A percentile compares a stretch with the other conserved stretches of the same genome.
These are phyloP conservation scores for Rhagonycha fulva DNA, from an alignment of 2,888 invertebrate genomes.

Conservation along the genomic window DNA sequence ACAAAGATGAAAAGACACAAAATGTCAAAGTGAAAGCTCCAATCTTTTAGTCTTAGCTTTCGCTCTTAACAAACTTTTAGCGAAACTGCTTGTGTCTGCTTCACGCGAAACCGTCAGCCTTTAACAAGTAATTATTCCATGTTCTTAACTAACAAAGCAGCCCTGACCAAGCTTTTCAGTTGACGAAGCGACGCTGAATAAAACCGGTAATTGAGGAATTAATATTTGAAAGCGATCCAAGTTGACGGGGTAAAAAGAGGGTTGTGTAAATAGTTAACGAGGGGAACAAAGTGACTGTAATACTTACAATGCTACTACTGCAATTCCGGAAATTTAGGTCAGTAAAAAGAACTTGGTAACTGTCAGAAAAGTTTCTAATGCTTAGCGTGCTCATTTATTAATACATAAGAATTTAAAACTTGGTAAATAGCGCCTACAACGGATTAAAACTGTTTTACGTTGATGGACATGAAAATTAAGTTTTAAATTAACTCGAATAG, in stretches of 20 bases:
- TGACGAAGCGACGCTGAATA: slow-evolving; percentile 42
- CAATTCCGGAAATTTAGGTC: slow-evolving; percentile 27
- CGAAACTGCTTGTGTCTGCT: slow-evolving; percentile 16
- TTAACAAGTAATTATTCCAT: slow-evolving; percentile 30
- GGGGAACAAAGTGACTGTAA: slow-evolving; percentile 41
- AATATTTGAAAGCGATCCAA: slow-evolving; percentile 54
- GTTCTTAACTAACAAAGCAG: slow-evolving; percentile 29
- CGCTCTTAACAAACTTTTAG: slow-evolving; percentile 9
- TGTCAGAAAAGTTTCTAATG: slow-evolving; percentile 25
- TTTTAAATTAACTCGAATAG: slow-evolving; percentile 3
- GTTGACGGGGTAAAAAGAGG: slow-evolving; percentile 41
- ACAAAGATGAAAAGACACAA: slow-evolving; percentile 10
- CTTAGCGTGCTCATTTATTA: slow-evolving; percentile 23
- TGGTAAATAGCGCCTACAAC: slow-evolving; percentile 4
- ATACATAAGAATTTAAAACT: slow-evolving; percentile 20
- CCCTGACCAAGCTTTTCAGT: slow-evolving; percentile 27
- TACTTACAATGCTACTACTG: slow-evolving; percentile 41
- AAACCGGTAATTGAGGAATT: slow-evolving; percentile 57
- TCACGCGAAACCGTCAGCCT: slow-evolving; percentile 24
- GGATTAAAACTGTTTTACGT: slow-evolving; percentile 16
- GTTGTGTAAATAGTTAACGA: slow-evolving; percentile 40
- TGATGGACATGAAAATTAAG: slow-evolving; percentile 18
- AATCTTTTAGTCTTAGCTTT: slow-evolving; percentile 7
- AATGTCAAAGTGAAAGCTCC: slow-evolving; percentile 4
- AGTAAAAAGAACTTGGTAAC: slow-evolving; percentile 21